phyloP scores from a whole-genome alignment of 1,140 invertebrate genomes.

The Drosophila repletoides region DNA sequence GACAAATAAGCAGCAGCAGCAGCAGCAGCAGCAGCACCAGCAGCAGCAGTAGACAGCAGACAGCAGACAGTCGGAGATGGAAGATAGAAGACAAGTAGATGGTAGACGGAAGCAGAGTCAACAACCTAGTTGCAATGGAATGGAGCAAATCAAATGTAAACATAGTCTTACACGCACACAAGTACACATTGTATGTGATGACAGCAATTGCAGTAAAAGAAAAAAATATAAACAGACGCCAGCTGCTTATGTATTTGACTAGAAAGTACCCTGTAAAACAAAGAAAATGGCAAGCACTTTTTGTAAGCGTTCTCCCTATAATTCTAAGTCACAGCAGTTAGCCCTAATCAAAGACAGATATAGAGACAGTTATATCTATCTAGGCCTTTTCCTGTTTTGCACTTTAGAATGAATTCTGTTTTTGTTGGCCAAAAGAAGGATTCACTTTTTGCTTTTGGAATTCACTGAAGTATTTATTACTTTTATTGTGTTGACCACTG shows the following conservation, averaged over 20 bases:
- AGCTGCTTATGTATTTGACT: neutral
- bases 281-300: neutral
- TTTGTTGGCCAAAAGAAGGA: too few relatives aligned
- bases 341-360: too few relatives aligned
- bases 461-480: too few relatives aligned
- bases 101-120: conserved; percentile 25
- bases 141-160: conserved; percentile 76
- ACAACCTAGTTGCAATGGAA: conserved; percentile 41
- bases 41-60: neutral
- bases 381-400: too few relatives aligned
- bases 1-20: conserved; percentile 55
- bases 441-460: too few relatives aligned
- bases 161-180: conserved; percentile 36
- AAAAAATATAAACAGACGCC: conserved; percentile 34
- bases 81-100: too few relatives aligned
- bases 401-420: too few relatives aligned
- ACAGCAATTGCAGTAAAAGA: conserved; percentile 43
- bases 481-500: too few relatives aligned
- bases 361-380: too few relatives aligned
- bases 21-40: conserved; percentile 22
- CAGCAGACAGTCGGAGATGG: conserved; percentile 28
- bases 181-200: conserved; percentile 31
- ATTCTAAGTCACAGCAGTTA: too few relatives aligned
- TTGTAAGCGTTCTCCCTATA: neutral
- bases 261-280: conserved; percentile 14